Base-by-base conservation (phyloP, 2,113 vertebrate genomes). In the Zeus faber region DNA sequence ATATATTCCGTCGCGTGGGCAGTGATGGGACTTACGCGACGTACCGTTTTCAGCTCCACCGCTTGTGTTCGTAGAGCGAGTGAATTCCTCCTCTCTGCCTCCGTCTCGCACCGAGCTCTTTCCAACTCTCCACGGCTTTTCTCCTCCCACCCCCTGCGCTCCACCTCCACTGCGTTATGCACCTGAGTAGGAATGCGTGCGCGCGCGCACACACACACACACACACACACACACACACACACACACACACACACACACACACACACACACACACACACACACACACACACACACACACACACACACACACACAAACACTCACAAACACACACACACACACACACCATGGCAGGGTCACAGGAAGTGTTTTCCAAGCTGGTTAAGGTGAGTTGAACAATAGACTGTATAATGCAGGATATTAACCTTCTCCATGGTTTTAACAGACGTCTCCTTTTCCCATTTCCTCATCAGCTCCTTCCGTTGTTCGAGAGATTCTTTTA, bases 21-120 rank as follows among this genome's bases (percentile, higher is more conserved):
- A n/a, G n/a, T 46, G 16, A 0, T 17, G 39, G 54, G 24, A 20
- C n/a, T n/a, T n/a, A 16, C 5, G 3, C 20, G n/a, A 9, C 88
- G 77, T 50, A 94, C 92, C 61, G 70, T 70, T 67, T 83, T 83
- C 4, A 93, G 77, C 61, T 90, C 72, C 47, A 33, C 41, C 2
- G 76, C 72, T 81, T 88, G 68, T 6, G 71, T 80, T 49, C 83
- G 87, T 57, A 88, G 40, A 50, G 70, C 43, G 1, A 24, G 3
- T 0, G 51, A 13, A 26, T 21, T 68, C 35, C 64, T 83, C 49
- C 44, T 80, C 37, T 90, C 89, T 48, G 47, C 44, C 45, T 89
- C 81, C 58, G 67, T 54, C 22, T 58, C 33, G 24, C 56, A 67
- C 58, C 2, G 52, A 18, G 53, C 18, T 11, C 10, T 44, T 0